A percentile compares a stretch with the other conserved stretches of the same genome.
Evolutionary conservation across 2,888 invertebrate species (phyloP).

Genomic region (Drosophila austrosaltans): DNA sequence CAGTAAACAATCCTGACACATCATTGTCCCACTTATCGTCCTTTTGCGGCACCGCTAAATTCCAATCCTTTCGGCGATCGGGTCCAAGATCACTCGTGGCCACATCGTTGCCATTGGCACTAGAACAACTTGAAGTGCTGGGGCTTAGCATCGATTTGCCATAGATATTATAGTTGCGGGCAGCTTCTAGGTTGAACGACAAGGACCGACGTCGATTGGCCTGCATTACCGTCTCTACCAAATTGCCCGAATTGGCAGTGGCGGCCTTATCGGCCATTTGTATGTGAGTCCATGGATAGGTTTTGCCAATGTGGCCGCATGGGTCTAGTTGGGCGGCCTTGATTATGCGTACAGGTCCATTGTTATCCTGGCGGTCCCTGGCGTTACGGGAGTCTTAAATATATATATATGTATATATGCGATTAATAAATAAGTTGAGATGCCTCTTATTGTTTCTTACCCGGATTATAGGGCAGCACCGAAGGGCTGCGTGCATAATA

Average conservation of each 20-base stretch:
- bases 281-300: slow-evolving; percentile 50
- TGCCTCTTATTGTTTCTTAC: slow-evolving; percentile 29
- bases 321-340: slow-evolving; percentile 13
- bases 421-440: not conserved
- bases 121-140: slow-evolving; percentile 24
- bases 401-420: not conserved
- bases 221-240: slow-evolving; percentile 51
- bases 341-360: slow-evolving; percentile 47
- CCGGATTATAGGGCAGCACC: slow-evolving; percentile 30
- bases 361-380: slow-evolving; percentile 37
- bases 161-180: slow-evolving; percentile 29
- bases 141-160: not conserved
- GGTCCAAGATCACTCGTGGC: not conserved
- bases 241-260: slow-evolving; percentile 29
- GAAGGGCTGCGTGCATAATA: slow-evolving; percentile 40
- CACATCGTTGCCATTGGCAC: not conserved
- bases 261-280: slow-evolving; percentile 48
- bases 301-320: not conserved
- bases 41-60: not conserved
- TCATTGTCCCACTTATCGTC: slow-evolving; percentile 5
- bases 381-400: slow-evolving; percentile 16
- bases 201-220: slow-evolving; percentile 56
- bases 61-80: not conserved
- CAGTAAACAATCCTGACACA: slow-evolving; percentile 20
- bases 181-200: slow-evolving; percentile 42